A percentile compares a stretch with the other conserved stretches of the same genome.
These are phyloP conservation scores for Chionomys nivalis DNA, from an alignment of 2,113 vertebrate genomes.

Conservation along the genomic window DNA sequence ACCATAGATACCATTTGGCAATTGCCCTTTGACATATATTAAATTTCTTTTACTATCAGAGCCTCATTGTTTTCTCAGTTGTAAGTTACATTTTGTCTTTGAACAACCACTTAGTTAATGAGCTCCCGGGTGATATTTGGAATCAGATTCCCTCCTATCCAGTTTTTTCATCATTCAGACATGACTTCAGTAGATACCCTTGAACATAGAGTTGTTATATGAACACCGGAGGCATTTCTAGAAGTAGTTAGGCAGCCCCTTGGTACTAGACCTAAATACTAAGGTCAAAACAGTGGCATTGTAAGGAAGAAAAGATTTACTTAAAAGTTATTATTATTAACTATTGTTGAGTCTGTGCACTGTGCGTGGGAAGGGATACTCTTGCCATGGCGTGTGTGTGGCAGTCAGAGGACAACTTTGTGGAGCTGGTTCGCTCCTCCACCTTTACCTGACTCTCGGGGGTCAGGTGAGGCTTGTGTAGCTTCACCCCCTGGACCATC, in stretches of 20 bases:
- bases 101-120: not conserved
- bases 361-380: not conserved
- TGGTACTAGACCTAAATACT: not conserved
- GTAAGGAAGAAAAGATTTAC: not conserved
- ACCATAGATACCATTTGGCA: not conserved
- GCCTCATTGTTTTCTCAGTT: not conserved
- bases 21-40: not conserved
- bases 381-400: no score
- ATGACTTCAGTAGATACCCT: not conserved
- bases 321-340: not conserved
- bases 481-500: not conserved
- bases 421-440: not conserved
- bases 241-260: not conserved
- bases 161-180: not conserved
- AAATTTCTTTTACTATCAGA: not conserved
- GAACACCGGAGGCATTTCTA: not conserved
- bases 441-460: not conserved
- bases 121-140: not conserved
- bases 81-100: not conserved
- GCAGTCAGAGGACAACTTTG: not conserved
- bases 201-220: no score
- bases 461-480: not conserved
- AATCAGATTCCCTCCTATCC: not conserved
- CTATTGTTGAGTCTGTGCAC: not conserved
- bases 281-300: not conserved